These are phyloP conservation scores for Artemia franciscana DNA, from an alignment of 1,140 invertebrate genomes.

Conservation along the genomic window DNA sequence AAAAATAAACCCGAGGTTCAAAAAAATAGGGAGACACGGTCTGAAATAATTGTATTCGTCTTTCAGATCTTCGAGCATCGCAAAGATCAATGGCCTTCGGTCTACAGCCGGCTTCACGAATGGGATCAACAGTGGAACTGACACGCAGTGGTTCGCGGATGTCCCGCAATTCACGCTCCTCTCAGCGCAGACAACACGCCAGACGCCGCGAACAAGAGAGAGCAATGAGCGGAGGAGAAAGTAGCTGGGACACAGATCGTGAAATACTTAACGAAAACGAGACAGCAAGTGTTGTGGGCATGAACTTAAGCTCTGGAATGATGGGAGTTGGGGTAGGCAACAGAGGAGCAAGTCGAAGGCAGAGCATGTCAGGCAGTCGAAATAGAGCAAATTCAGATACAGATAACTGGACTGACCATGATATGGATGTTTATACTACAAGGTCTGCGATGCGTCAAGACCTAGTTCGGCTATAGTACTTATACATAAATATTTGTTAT, in stretches of 20 bases:
- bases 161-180: not conserved
- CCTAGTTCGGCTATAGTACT: conserved; percentile 46
- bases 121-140: not conserved
- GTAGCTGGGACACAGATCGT: conserved; percentile 10
- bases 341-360: not conserved
- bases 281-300: not conserved
- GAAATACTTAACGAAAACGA: not conserved
- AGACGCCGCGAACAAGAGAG: conserved; percentile 6
- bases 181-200: not conserved
- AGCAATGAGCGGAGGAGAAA: conserved; percentile 11
- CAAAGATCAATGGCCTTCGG: conserved; percentile 14
- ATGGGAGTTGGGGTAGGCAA: not conserved
- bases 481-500: too few relatives aligned
- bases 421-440: conserved; percentile 84
- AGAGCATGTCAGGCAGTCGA: conserved; percentile 4
- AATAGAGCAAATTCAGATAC: conserved; percentile 25
- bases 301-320: not conserved
- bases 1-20: too few relatives aligned
- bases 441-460: conserved; percentile 62
- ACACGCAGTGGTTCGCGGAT: not conserved
- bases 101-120: not conserved
- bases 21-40: too few relatives aligned
- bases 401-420: conserved; percentile 82
- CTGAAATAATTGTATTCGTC: too few relatives aligned
- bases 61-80: conserved; percentile 15